Evolutionary conservation across 2,797 vertebrate genomes (phyloP).

Genomic region (Varecia variegata): DNA sequence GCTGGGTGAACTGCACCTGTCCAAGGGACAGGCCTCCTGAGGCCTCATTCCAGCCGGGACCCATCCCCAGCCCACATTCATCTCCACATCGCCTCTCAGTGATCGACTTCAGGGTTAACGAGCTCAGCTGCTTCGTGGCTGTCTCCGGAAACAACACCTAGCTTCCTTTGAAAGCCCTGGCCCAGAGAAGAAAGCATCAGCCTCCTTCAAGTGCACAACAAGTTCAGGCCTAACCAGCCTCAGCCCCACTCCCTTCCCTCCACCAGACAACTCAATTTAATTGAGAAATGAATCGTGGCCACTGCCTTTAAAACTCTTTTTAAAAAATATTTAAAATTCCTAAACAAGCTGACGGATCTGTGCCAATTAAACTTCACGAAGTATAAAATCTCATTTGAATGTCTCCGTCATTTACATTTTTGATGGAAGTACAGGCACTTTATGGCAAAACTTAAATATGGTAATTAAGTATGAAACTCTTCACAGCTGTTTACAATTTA

Average conservation of each 20-base stretch:
- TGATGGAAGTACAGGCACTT: constrained; percentile 79
- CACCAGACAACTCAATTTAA: constrained; percentile 57
- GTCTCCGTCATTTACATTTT: constrained; percentile 80
- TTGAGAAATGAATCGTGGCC: constrained; percentile 66
- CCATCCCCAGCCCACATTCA: neutral
- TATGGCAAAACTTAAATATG: constrained; percentile 84
- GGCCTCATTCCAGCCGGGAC: neutral
- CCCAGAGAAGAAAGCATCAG: neutral
- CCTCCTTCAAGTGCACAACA: neutral
- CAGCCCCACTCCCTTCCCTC: neutral
- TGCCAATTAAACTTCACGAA: constrained; percentile 66
- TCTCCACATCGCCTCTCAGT: neutral
- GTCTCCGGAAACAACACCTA: neutral
- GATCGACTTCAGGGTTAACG: neutral
- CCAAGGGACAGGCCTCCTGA: neutral
- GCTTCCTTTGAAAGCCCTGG: neutral
- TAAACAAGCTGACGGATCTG: constrained; percentile 59
- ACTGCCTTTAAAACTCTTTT: constrained; percentile 36
- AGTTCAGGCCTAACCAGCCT: neutral
- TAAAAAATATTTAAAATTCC: neutral
- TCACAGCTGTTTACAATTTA: constrained; percentile 88
- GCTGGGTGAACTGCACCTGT: neutral
- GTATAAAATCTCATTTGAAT: constrained; percentile 78
- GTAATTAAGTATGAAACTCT: constrained; percentile 85
- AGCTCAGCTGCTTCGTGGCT: neutral